A percentile compares a stretch with the other conserved stretches of the same genome.
These are phyloP conservation scores for Spongia lamella DNA, from an alignment of 37 sponge, comb jelly and placozoan genomes.

Conservation along the genomic window DNA sequence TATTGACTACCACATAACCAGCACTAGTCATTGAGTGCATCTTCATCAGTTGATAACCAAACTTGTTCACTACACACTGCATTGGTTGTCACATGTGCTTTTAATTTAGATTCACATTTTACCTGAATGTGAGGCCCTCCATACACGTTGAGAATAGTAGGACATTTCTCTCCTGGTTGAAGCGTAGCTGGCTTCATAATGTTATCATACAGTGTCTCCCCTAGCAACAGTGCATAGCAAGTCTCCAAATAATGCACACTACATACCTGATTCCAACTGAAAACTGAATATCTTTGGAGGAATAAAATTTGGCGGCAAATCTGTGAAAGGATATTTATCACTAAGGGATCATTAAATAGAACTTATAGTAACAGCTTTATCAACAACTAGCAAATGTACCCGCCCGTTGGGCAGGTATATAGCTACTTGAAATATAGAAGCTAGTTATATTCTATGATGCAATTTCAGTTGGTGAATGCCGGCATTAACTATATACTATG, in stretches of 20 bases:
- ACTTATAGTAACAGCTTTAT: no score
- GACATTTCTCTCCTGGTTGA: constrained; percentile 51
- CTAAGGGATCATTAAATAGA: no score
- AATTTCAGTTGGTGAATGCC: no score
- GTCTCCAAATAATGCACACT: neutral
- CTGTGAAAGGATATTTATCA: no score
- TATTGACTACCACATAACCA: constrained; percentile 77
- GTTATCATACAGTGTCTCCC: constrained; percentile 59
- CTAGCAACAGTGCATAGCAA: constrained; percentile 10
- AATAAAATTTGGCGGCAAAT: constrained; percentile 4
- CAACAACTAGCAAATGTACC: no score
- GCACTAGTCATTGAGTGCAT: constrained; percentile 31
- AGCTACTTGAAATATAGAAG: no score
- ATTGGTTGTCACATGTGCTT: neutral
- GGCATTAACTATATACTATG: no score
- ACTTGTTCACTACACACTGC: constrained; percentile 52
- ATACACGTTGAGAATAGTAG: constrained; percentile 77
- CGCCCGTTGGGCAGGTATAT: no score
- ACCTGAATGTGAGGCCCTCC: constrained; percentile 83
- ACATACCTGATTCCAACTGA: constrained; percentile 7
- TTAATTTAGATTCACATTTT: neutral
- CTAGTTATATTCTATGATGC: no score
- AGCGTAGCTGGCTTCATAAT: constrained; percentile 30
- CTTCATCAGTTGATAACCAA: constrained; percentile 23
- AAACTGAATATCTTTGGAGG: constrained; percentile 19